A percentile compares a stretch with the other conserved stretches of the same genome.
phyloP scores from a whole-genome alignment of 2,113 vertebrate species.

The Salminus brasiliensis region DNA sequence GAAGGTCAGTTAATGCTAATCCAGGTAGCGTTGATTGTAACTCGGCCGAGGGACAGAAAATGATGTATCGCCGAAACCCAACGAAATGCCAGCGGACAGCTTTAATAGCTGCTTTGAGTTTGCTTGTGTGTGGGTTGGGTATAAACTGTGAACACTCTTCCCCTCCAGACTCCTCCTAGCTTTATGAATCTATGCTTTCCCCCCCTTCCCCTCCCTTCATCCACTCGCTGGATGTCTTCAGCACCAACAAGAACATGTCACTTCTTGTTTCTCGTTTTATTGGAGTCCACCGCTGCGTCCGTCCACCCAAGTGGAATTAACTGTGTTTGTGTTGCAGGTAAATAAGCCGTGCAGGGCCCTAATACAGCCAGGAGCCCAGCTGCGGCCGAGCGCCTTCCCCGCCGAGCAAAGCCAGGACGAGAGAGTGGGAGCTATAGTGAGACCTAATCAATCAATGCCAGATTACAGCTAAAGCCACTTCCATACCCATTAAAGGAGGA shows the following conservation, averaged over 20 bases:
- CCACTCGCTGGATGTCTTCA: slow-evolving; percentile 59
- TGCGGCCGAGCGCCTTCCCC: slow-evolving; percentile 72
- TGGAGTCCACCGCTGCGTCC: slow-evolving; percentile 59
- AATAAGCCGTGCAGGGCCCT: slow-evolving; percentile 82
- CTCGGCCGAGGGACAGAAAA: slow-evolving; percentile 22
- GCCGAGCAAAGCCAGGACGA: slow-evolving; percentile 81
- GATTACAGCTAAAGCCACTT: slow-evolving; percentile 99
- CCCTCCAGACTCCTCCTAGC: slow-evolving; percentile 50
- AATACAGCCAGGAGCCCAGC: slow-evolving; percentile 84
- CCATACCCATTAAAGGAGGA: slow-evolving; percentile 98
- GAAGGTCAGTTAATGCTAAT: slow-evolving; percentile 12
- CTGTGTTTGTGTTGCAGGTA: slow-evolving; percentile 89
- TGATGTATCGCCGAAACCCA: slow-evolving; percentile 16
- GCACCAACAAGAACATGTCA: slow-evolving; percentile 66
- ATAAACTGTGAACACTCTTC: slow-evolving; percentile 48
- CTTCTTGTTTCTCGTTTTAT: slow-evolving; percentile 67
- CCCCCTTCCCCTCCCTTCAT: slow-evolving; percentile 63
- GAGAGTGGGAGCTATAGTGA: slow-evolving; percentile 81
- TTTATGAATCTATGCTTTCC: slow-evolving; percentile 63
- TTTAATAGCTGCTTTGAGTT: slow-evolving; percentile 36
- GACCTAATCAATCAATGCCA: slow-evolving; percentile 99
- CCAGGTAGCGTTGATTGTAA: slow-evolving; percentile 7
- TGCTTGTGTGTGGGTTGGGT: slow-evolving; percentile 43
- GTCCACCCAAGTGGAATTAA: slow-evolving; percentile 87
- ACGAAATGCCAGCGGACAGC: slow-evolving; percentile 22